Conservation (phyloP, 2,113 vertebrate species). For the Mungos mungo region DNA sequence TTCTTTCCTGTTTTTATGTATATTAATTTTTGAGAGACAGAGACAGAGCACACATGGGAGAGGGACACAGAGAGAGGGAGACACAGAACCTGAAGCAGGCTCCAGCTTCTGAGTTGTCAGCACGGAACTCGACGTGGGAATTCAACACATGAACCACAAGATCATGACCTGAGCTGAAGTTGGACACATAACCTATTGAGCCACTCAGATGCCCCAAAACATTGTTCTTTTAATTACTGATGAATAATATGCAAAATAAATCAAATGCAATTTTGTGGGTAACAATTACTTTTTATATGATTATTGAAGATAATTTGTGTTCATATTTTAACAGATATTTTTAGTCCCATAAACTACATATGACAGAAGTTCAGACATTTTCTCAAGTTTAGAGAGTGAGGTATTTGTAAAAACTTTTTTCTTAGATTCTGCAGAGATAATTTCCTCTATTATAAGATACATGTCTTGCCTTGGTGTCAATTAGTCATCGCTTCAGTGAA, state of each 20-base stretch:
- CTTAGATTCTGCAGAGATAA: not conserved
- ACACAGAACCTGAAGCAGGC: too few relatives aligned
- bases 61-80: too few relatives aligned
- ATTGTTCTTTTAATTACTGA: not conserved
- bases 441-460: not conserved
- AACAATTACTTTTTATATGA: not conserved
- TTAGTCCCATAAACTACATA: not conserved
- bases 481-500: not conserved
- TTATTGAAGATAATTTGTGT: not conserved
- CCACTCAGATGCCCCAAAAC: not conserved
- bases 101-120: too few relatives aligned
- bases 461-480: not conserved
- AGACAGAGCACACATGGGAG: too few relatives aligned
- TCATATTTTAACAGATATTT: not conserved
- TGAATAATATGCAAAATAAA: not conserved
- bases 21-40: too few relatives aligned
- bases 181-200: too few relatives aligned
- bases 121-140: too few relatives aligned
- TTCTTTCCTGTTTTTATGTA: too few relatives aligned
- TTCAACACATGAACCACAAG: too few relatives aligned
- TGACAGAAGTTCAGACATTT: not conserved
- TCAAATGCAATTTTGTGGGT: not conserved
- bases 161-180: too few relatives aligned
- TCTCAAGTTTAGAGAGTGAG: not conserved
- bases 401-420: not conserved